A percentile compares a stretch with the other conserved stretches of the same genome.
phyloP scores from a whole-genome alignment of 2,113 vertebrate genomes.

The Mystacornis crossleyi region DNA sequence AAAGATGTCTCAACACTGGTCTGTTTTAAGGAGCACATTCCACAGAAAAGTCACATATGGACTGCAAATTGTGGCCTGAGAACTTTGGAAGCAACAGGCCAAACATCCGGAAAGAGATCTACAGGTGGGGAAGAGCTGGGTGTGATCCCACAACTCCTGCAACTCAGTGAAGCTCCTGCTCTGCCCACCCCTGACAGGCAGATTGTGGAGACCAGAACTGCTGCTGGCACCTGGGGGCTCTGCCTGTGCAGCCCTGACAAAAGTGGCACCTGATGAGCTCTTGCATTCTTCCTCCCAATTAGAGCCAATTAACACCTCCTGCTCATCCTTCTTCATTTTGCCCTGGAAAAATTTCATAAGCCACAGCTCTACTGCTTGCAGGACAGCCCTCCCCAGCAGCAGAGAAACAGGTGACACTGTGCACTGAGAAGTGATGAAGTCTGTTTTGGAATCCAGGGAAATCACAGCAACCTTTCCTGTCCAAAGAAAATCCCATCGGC shows the following conservation, averaged over 20 bases:
- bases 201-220: background rate
- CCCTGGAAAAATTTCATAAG: background rate
- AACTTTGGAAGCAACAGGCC: background rate
- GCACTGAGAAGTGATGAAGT: background rate
- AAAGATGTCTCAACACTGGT: background rate
- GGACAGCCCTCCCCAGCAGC: background rate
- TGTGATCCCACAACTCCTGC: background rate
- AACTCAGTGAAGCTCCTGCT: background rate
- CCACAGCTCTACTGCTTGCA: background rate
- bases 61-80: background rate
- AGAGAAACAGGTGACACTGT: background rate
- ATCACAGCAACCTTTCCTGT: background rate
- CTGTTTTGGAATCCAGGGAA: background rate
- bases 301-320: background rate
- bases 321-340: background rate
- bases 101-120: background rate
- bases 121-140: background rate
- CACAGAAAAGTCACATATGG: rapidly evolving
- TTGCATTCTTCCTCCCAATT: background rate
- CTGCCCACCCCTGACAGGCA: background rate
- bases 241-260: background rate
- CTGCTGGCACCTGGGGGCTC: background rate
- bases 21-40: background rate
- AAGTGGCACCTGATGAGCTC: background rate
- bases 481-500: background rate